A percentile compares a stretch with the other conserved stretches of the same genome.
phyloP scores from a whole-genome alignment of 2,113 vertebrate species.

The Hiodon tergisus region DNA sequence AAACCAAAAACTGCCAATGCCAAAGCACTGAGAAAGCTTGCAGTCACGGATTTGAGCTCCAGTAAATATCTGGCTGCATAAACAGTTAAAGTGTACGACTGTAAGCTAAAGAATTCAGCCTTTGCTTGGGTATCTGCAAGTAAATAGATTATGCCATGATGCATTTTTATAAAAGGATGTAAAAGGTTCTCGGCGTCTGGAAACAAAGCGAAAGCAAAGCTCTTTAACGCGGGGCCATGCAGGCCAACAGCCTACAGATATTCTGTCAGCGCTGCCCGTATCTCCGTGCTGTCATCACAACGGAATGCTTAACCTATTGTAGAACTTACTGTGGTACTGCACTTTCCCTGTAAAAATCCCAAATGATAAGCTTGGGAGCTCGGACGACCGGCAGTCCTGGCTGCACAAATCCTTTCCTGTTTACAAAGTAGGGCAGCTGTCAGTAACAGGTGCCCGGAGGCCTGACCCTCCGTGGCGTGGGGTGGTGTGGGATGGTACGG shows the following conservation, averaged over 20 bases:
- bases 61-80: background rate
- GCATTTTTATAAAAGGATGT: background rate
- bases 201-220: conserved; percentile 18
- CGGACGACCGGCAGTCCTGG: conserved; percentile 11
- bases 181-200: conserved; percentile 33
- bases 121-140: background rate
- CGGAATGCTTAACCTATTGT: conserved; percentile 40
- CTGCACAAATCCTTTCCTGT: conserved; percentile 41
- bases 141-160: background rate
- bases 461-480: conserved; percentile 9
- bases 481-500: background rate
- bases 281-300: conserved; percentile 38
- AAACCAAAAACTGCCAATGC: too few relatives aligned
- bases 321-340: conserved; percentile 19
- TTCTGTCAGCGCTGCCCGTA: conserved; percentile 33
- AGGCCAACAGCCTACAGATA: conserved; percentile 31
- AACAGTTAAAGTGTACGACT: background rate
- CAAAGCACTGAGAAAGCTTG: too few relatives aligned
- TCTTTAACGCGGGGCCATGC: conserved; percentile 12
- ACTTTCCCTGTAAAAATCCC: conserved; percentile 15
- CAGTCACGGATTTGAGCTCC: too few relatives aligned
- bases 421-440: conserved; percentile 29
- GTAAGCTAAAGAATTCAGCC: background rate
- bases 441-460: conserved; percentile 22
- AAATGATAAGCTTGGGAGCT: conserved; percentile 27